phyloP scores from a whole-genome alignment of 2,888 invertebrate species.

The Macrophya annulata region DNA sequence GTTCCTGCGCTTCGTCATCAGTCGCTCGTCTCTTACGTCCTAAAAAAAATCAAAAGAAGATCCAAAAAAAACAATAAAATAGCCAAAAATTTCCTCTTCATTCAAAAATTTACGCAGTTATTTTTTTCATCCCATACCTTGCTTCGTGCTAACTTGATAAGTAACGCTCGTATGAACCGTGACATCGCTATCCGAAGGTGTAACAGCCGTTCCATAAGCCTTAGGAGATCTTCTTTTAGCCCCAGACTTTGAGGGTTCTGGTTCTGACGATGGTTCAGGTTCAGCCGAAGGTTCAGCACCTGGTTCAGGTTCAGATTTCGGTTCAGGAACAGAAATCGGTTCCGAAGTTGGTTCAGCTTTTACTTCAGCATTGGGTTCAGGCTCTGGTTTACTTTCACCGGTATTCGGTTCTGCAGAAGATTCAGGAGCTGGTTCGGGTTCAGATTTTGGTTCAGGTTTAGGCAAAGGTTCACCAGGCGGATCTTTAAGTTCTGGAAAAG shows the following conservation, averaged over 20 bases:
- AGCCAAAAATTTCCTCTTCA: neutral
- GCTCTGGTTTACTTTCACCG: slow-evolving; percentile 72
- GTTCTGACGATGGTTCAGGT: slow-evolving; percentile 71
- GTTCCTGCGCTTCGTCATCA: slow-evolving; percentile 63
- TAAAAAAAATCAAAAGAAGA: slow-evolving; percentile 60
- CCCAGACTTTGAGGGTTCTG: slow-evolving; percentile 70
- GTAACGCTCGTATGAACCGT: slow-evolving; percentile 91
- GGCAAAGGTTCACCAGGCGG: slow-evolving; percentile 78
- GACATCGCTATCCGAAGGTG: slow-evolving; percentile 81
- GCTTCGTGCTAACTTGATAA: slow-evolving; percentile 87
- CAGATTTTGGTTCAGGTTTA: slow-evolving; percentile 76
- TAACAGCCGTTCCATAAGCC: slow-evolving; percentile 66
- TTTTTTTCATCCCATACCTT: slow-evolving; percentile 77
- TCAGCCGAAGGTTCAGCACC: slow-evolving; percentile 77
- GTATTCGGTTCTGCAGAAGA: slow-evolving; percentile 68
- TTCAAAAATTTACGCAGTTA: neutral
- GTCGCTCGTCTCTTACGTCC: slow-evolving; percentile 74
- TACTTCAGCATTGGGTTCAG: slow-evolving; percentile 67
- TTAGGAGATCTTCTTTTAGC: slow-evolving; percentile 76
- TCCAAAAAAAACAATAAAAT: neutral
- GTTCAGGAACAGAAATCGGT: slow-evolving; percentile 68
- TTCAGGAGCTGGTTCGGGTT: slow-evolving; percentile 76
- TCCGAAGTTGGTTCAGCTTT: slow-evolving; percentile 58
- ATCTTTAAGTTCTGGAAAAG: slow-evolving; percentile 87
- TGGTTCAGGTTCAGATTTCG: slow-evolving; percentile 77